Base-by-base conservation (phyloP, 2,888 invertebrate genomes). In the Epirrhoe alternata region DNA sequence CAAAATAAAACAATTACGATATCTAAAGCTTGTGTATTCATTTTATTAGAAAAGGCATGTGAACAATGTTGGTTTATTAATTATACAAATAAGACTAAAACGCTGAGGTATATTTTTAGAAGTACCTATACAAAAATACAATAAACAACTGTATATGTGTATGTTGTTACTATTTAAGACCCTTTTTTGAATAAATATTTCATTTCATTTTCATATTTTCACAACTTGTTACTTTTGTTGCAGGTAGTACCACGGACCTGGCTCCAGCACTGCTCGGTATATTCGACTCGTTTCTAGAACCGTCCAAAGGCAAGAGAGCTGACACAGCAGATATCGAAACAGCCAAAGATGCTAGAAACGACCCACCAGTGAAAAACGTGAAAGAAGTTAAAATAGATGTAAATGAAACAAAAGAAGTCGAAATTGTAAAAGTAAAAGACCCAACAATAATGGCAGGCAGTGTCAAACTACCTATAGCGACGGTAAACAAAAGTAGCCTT, bases 221-320 rank as follows among this genome's bases (percentile, higher is more conserved):
- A 55, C 16, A 47, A 33, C n/a, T n/a, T 14, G 8, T 82, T 80
- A 77, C 68, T 84, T 81, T 90, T 83, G 77, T 95, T 95, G 53
- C 95, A 98, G 98, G 97, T 87, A 96, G 97, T 83, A 96, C 97
- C 77, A 96, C 96, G 79, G 98, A 98, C 86, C 94, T 98, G 87
- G 96, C 97, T 85, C 97, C 97, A 68, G 96, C 97, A 75, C 94
- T 98, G 71, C 95, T 98, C 89, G 97, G 97, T 72, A 96, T 97
- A 89, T 97, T 97, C 88, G 98, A 98, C 93, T 96, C 96, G 73
- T 94, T 97, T 74, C 94, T 94, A 78, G 95, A 93, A 77, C 93
- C 92, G 67, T 83, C 78, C 1, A 92, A 90, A 75, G 88, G 84
- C 73, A 70, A 87, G 42, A 83, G 81, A 74, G 86, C 88, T 58